Conservation (phyloP, 2,888 invertebrate species). For the Eristalis pertinax region DNA sequence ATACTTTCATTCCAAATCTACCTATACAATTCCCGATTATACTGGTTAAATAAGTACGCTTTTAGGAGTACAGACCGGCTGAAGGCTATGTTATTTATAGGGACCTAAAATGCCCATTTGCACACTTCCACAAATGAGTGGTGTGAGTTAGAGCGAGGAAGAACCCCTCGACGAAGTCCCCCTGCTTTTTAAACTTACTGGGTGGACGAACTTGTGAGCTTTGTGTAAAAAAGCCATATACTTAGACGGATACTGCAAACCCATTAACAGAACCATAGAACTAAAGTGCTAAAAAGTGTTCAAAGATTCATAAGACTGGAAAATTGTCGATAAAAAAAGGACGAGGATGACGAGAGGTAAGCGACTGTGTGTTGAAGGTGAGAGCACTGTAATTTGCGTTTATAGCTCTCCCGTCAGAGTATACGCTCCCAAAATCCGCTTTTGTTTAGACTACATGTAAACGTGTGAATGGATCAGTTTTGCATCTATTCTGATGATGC, state of each 20-base stretch:
- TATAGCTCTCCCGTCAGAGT: slow-evolving; percentile 50
- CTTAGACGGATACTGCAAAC: slow-evolving; percentile 67
- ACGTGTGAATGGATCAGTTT: slow-evolving; percentile 61
- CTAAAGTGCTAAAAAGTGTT: slow-evolving; percentile 79
- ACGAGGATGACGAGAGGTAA: slow-evolving; percentile 33
- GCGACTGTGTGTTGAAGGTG: slow-evolving; percentile 20
- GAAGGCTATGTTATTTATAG: slow-evolving; percentile 65
- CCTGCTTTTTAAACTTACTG: not conserved
- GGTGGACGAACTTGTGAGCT: slow-evolving; percentile 23
- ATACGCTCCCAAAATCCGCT: slow-evolving; percentile 55
- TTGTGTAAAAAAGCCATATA: slow-evolving; percentile 40
- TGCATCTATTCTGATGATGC: slow-evolving; percentile 43
- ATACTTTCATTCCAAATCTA: slow-evolving; percentile 30
- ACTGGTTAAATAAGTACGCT: slow-evolving; percentile 51
- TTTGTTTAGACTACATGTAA: slow-evolving; percentile 55
- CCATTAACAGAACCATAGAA: slow-evolving; percentile 75
- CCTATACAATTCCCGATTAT: slow-evolving; percentile 40
- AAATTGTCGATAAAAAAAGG: slow-evolving; percentile 70
- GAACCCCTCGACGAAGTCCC: not conserved
- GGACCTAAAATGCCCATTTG: slow-evolving; percentile 60
- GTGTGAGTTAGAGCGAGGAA: slow-evolving; percentile 17
- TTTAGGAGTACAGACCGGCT: slow-evolving; percentile 48
- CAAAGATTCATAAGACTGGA: slow-evolving; percentile 78
- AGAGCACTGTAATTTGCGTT: slow-evolving; percentile 63
- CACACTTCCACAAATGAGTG: slow-evolving; percentile 41